phyloP scores from a whole-genome alignment of 2,797 vertebrate species.

The Chrosomus eos region DNA sequence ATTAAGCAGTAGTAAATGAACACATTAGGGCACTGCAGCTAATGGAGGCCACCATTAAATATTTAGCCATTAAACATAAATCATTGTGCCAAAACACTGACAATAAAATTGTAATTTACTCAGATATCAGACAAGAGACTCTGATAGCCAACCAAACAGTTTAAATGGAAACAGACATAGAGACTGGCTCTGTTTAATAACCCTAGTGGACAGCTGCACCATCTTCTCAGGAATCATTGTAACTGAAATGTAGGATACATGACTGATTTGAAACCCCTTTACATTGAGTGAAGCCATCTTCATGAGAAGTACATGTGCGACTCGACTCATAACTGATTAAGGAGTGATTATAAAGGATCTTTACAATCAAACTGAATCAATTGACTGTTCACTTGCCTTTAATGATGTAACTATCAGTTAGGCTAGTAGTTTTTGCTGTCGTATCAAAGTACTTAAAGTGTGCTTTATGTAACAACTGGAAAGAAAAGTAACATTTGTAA shows the following conservation, averaged over 20 bases:
- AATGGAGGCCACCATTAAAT: conserved; percentile 26
- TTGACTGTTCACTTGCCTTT: neutral
- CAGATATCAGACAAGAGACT: neutral
- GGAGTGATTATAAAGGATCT: neutral
- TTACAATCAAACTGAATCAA: neutral
- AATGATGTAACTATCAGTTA: neutral
- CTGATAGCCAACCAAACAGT: neutral
- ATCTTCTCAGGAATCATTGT: neutral
- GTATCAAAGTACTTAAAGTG: neutral
- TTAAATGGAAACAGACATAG: neutral
- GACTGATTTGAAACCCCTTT: neutral
- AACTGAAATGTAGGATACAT: neutral
- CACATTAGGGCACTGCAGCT: conserved; percentile 22
- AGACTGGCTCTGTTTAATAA: neutral
- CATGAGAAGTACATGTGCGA: neutral
- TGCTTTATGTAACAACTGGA: neutral
- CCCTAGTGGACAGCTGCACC: neutral
- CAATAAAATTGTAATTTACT: conserved; percentile 10
- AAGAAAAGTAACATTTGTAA: too few species aligned
- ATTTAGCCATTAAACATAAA: conserved; percentile 25
- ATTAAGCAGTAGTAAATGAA: conserved; percentile 14
- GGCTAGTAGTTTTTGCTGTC: neutral
- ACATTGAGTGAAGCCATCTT: neutral
- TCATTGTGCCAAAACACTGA: conserved; percentile 31
- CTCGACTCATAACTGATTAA: neutral